Evolutionary conservation across 2,888 invertebrate species (phyloP).

Genomic region (Acronicta leporina): DNA sequence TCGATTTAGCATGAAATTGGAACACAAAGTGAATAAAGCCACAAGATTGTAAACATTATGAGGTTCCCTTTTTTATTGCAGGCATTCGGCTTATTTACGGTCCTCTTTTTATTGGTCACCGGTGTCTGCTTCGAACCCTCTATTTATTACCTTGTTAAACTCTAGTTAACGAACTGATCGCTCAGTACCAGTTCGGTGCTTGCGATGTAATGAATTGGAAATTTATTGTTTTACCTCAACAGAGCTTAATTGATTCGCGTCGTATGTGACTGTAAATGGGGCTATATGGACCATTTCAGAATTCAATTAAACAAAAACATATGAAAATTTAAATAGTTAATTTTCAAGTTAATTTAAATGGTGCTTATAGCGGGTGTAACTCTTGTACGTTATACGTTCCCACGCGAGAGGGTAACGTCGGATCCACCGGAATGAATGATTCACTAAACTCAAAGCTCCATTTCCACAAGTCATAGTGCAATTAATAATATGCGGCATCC

Average conservation of each 20-base stretch:
- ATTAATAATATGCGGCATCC: constrained; percentile 90
- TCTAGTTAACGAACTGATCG: constrained; percentile 85
- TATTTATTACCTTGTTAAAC: constrained; percentile 88
- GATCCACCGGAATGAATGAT: constrained; percentile 85
- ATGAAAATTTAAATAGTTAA: constrained; percentile 59
- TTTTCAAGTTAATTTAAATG: constrained; percentile 64
- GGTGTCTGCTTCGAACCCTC: constrained; percentile 77
- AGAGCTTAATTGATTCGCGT: constrained; percentile 80
- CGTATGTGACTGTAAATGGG: constrained; percentile 70
- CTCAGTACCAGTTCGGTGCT: constrained; percentile 73
- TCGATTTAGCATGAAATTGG: constrained; percentile 89
- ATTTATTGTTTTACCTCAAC: constrained; percentile 80
- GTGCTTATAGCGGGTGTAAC: constrained; percentile 76
- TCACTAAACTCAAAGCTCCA: constrained; percentile 87
- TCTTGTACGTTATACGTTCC: constrained; percentile 79
- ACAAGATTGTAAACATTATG: constrained; percentile 89
- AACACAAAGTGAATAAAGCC: constrained; percentile 89
- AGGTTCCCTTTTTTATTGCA: constrained; percentile 87
- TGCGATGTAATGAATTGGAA: constrained; percentile 81
- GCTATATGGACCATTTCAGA: constrained; percentile 61
- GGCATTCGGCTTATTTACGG: constrained; percentile 86
- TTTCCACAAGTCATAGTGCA: constrained; percentile 90
- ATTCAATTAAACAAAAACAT: constrained; percentile 64
- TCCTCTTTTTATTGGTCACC: constrained; percentile 85
- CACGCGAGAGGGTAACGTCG: constrained; percentile 79